Base-by-base conservation (phyloP, 1,140 invertebrate genomes). In the Rhagoletis zephyria region DNA sequence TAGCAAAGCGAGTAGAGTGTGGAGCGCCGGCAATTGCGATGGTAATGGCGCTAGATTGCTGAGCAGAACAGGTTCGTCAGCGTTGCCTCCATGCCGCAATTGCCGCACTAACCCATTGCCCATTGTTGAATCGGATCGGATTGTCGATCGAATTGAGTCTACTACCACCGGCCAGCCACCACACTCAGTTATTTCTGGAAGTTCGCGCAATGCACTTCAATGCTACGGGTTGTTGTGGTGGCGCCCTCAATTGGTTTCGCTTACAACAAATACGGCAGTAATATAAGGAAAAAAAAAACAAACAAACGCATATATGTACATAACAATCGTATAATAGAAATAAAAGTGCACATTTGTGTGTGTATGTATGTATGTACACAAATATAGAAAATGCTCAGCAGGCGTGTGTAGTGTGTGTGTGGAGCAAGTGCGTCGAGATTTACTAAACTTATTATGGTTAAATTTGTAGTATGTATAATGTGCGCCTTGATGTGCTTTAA, bases 171-270 rank as follows among this genome's bases (percentile, higher is more conserved):
- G 48, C 42, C 48, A 42, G 74, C 74, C 74, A 81, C 48, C 48
- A 81, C 74, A 56, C 45, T 87, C 86, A 87, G 86, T 87, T 87
- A 87, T 87, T 64, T 87, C 86, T 87, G 86, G 63, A 87, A 64
- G 63, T 87, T 67, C 48, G 86, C 64, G 86, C 86, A 67, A 64
- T 87, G 64, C 86, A 87, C 63, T 87, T 86, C 85, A 86, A 86
- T 63, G 51, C 45, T 63, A 42, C 61, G 59, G 59, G 45, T 81
- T 56, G 45, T 81, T 56, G 74, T 81, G 74, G 45, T 81, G 74
- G 74, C 74, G 48, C 48, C 74, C 48, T 81, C 59, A 61, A 61
- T 64, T 45, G 85, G 12, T 86, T 51, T 81, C 40, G 74, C 12
- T 81, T 48, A 45, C 59, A 85, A 60, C 45, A 63, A 42, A 63